Conservation (phyloP, 1,140 invertebrate species). For the Bilobella aurantiaca region DNA sequence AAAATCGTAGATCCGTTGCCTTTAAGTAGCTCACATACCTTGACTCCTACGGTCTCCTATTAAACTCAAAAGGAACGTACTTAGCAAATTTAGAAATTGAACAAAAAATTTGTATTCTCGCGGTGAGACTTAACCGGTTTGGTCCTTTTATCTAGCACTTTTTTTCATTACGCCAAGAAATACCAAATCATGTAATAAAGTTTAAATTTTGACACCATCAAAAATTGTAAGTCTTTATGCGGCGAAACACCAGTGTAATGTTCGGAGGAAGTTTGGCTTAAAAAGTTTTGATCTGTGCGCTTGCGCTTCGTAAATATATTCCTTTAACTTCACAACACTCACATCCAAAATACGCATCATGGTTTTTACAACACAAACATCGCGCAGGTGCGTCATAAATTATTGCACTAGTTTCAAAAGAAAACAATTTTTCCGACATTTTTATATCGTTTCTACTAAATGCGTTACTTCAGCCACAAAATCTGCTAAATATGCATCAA, state of each 20-base stretch:
- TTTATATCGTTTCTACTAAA: slow-evolving; percentile 1
- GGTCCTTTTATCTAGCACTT: no score
- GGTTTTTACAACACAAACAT: neutral
- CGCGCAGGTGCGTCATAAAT: slow-evolving; percentile 13
- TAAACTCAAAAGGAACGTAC: no score
- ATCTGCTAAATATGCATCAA: neutral
- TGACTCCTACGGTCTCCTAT: no score
- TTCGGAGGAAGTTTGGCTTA: neutral
- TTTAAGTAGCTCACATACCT: no score
- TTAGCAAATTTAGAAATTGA: no score
- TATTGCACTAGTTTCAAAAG: neutral
- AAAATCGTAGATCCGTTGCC: no score
- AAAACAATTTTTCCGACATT: no score
- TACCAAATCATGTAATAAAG: neutral
- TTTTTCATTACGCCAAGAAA: no score
- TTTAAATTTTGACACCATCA: neutral
- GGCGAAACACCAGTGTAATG: neutral
- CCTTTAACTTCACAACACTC: slow-evolving; percentile 5
- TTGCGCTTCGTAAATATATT: neutral
- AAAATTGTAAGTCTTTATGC: neutral
- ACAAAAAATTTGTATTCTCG: no score
- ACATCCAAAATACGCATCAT: slow-evolving; percentile 1
- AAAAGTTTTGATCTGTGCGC: neutral
- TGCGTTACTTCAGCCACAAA: slow-evolving; percentile 5
- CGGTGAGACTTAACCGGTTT: no score